Evolutionary conservation across 2,113 vertebrate species (phyloP).

Genomic region (Vulpes lagopus): DNA sequence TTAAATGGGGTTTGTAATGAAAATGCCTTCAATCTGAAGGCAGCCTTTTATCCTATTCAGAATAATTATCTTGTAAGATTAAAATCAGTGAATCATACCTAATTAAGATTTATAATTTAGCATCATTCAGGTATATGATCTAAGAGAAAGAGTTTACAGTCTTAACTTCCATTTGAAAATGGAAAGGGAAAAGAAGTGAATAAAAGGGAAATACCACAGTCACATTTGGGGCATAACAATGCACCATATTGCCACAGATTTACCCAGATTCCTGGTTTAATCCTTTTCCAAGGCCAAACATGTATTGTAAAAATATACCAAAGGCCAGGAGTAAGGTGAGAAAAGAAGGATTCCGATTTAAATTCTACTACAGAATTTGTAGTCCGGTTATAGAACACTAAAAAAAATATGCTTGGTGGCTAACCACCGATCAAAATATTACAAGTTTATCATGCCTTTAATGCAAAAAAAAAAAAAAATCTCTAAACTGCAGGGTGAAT

Average conservation of each 20-base stretch:
- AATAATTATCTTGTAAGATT: conserved; percentile 77
- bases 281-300: conserved; percentile 53
- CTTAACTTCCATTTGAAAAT: conserved; percentile 62
- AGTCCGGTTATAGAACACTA: neutral
- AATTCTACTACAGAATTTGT: conserved; percentile 25
- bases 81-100: conserved; percentile 77
- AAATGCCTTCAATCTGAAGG: conserved; percentile 71
- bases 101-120: conserved; percentile 78
- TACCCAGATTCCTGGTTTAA: conserved; percentile 3
- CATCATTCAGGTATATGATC: conserved; percentile 70
- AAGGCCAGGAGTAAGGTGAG: neutral
- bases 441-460: conserved; percentile 11
- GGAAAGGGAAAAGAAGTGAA: conserved; percentile 25
- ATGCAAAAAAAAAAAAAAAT: conserved; percentile 36
- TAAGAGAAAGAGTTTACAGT: conserved; percentile 57
- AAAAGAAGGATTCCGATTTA: neutral
- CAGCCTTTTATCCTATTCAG: conserved; percentile 66
- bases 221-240: neutral
- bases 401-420: neutral
- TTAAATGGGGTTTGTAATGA: conserved; percentile 67
- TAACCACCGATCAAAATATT: neutral
- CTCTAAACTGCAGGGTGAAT: conserved; percentile 4
- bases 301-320: conserved; percentile 21
- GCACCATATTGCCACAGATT: neutral
- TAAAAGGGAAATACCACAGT: neutral